Evolutionary conservation across 2,888 invertebrate genomes (phyloP), one percentile per base, ranked within the genome.

Genomic region (Palloptera scutellata): DNA sequence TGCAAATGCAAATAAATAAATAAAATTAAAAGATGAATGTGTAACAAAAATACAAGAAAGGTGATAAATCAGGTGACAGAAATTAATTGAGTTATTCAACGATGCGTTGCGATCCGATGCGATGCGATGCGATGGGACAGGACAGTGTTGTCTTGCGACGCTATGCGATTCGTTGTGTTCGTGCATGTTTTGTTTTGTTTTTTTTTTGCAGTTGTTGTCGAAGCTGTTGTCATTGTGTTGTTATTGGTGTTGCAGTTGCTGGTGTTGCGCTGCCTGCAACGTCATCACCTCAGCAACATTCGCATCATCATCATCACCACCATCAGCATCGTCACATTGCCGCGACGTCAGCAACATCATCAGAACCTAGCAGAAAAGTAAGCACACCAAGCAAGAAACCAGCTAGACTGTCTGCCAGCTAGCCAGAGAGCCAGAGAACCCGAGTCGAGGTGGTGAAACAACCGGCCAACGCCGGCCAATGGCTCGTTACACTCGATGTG

Each of bases 31-130:
- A 80, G 78, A 76, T 77, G 77, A 75, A 74, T 74, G 71, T 76
- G 78, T 78, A 81, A 76, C 77, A 77, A 75, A 75, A 74, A 70
- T 75, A 78, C 79, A 77, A 75, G 75, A 80, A 78, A 79, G 81
- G 81, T 82, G 82, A 84, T 84, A 84, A 84, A 84, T 84, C 84
- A 84, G 83, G 80, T 82, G 84, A 83, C 83, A 84, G 79, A 83
- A 84, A 84, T 84, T 84, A 84, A 84, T 84, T 84, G 84, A 84
- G 84, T 82, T 83, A 84, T 84, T 84, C 57, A 61, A 53, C 69
- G 64, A 41, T 73, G 76, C 51, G 57, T 48, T 40, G 66, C 20
- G 45, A 55, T 60, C 51, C 51, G 40, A 5, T n/a, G 65, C 9
- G 54, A 54, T 11, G 12, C n/a, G 48, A 30, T 30, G 30, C 30